Evolutionary conservation across 2,113 vertebrate species (phyloP).

Genomic region (Antechinus stuartii): DNA sequence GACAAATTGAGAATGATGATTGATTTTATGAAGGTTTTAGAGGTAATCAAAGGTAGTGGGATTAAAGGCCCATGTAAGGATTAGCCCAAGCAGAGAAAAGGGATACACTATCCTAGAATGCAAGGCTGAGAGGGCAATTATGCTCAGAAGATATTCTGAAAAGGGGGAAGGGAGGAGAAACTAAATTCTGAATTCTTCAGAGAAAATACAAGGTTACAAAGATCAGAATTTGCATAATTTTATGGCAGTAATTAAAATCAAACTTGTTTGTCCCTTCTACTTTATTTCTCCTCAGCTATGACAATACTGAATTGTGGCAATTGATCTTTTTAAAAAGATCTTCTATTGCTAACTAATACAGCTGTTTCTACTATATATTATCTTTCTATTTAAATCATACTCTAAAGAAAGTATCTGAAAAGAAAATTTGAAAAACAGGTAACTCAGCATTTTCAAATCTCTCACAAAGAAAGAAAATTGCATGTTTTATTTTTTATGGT

Average conservation of each 20-base stretch:
- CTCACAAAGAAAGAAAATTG: conserved; percentile 60
- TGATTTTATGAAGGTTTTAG: background rate
- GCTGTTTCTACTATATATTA: conserved; percentile 33
- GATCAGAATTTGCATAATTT: background rate
- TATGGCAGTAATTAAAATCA: conserved; percentile 16
- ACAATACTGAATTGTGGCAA: background rate
- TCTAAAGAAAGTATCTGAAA: conserved; percentile 21
- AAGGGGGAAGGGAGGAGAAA: background rate
- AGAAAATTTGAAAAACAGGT: conserved; percentile 18
- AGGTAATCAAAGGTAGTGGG: background rate
- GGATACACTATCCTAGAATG: background rate
- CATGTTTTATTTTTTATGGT: conserved; percentile 64
- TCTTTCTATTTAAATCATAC: conserved; percentile 42
- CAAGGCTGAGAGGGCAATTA: background rate
- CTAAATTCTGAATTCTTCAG: background rate
- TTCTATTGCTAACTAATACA: conserved; percentile 41
- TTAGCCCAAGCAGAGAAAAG: too few species aligned
- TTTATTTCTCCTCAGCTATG: background rate
- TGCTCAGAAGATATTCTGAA: background rate
- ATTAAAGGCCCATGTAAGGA: background rate
- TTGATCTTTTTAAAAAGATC: conserved; percentile 36
- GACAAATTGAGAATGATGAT: background rate
- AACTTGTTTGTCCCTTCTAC: background rate
- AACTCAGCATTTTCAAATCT: conserved; percentile 62
- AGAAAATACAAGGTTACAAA: background rate